Percentiles rank a stretch among this genome's conserved stretches.
These are phyloP conservation scores for Suricata suricatta DNA, from an alignment of 2,113 vertebrate genomes.

Conservation along the genomic window DNA sequence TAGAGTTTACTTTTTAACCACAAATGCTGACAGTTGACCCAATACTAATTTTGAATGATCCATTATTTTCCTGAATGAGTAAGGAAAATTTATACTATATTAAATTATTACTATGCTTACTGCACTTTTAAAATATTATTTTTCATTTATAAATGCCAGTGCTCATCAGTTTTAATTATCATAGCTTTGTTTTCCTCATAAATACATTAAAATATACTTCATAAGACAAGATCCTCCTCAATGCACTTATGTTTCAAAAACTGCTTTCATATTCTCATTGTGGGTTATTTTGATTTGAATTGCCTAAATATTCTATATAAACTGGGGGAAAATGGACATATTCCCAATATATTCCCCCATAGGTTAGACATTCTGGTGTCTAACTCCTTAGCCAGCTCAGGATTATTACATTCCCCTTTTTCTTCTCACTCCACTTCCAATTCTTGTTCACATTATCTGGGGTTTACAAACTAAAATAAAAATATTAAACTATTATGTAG, in stretches of 20 bases:
- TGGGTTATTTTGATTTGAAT: background rate
- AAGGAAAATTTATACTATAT: background rate
- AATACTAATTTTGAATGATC: background rate
- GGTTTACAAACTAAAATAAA: background rate
- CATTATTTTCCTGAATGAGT: background rate
- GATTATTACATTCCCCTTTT: background rate
- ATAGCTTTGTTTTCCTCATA: background rate
- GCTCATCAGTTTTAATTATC: background rate
- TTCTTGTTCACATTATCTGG: background rate
- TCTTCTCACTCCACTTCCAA: background rate
- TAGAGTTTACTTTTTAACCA: background rate
- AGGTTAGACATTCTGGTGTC: background rate
- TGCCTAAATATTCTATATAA: background rate
- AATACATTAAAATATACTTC: background rate
- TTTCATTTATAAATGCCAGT: background rate
- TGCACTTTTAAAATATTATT: background rate
- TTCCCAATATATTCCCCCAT: background rate
- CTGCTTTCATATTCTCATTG: background rate
- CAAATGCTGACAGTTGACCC: background rate
- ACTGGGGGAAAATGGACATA: background rate
- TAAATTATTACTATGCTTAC: background rate
- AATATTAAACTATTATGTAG: background rate
- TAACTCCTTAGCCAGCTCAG: background rate
- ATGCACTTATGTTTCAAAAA: slow-evolving; percentile 9
- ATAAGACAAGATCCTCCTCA: background rate